These are phyloP conservation scores for Catharus bicknelli DNA, from an alignment of 2,113 vertebrate genomes.

Conservation along the genomic window DNA sequence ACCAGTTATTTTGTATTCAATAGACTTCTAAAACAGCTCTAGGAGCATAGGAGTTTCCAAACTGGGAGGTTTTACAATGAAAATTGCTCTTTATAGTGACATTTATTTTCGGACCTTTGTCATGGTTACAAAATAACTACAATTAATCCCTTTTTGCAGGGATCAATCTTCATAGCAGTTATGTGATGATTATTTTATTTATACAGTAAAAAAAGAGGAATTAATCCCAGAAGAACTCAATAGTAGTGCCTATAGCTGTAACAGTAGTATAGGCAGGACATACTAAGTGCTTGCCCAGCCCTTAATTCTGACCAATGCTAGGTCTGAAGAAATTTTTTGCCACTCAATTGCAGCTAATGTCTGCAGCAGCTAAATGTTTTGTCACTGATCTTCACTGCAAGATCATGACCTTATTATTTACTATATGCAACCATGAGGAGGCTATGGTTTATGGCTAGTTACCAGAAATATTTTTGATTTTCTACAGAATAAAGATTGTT, in stretches of 20 bases:
- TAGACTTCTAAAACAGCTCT: neutral
- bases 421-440: neutral
- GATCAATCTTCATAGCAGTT: neutral
- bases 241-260: neutral
- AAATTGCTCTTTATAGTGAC: neutral
- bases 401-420: neutral
- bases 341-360: neutral
- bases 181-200: neutral
- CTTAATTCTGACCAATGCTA: neutral
- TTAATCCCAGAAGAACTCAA: neutral
- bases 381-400: neutral
- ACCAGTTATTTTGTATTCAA: neutral
- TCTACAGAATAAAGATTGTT: neutral
- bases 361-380: neutral
- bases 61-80: neutral
- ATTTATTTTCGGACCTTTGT: neutral
- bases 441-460: neutral
- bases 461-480: neutral
- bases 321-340: neutral
- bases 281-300: neutral
- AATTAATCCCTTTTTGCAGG: neutral
- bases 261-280: neutral
- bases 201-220: neutral
- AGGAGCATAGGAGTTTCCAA: neutral
- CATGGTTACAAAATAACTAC: neutral